Evolutionary conservation across 2,113 vertebrate genomes (phyloP).

Genomic region (Formicarius rufipectus): DNA sequence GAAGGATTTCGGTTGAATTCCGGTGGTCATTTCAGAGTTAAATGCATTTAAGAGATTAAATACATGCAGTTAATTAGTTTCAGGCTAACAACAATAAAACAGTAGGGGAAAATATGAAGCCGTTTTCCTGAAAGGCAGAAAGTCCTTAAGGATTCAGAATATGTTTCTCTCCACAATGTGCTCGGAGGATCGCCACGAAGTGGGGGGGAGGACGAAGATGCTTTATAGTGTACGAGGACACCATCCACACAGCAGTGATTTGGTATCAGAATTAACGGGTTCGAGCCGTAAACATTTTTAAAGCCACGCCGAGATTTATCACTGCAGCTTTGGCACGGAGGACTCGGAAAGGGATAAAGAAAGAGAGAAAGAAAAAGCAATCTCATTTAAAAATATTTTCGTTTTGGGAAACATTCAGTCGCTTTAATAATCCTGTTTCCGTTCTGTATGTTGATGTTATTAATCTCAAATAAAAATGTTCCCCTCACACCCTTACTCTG

Average conservation of each 20-base stretch:
- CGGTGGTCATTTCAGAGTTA: neutral
- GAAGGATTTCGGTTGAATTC: neutral
- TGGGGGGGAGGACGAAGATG: neutral
- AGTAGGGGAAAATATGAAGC: neutral
- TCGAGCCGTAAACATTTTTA: neutral
- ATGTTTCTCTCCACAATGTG: neutral
- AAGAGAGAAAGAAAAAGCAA: neutral
- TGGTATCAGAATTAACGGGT: neutral
- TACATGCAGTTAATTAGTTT: neutral
- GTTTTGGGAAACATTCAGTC: slow-evolving; percentile 62
- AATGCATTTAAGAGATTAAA: neutral
- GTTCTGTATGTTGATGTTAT: slow-evolving; percentile 73
- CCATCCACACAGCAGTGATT: neutral
- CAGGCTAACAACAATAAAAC: neutral
- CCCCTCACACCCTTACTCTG: slow-evolving; percentile 60
- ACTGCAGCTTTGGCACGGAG: neutral
- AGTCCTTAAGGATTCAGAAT: neutral
- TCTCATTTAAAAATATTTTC: slow-evolving; percentile 68
- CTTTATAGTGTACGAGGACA: neutral
- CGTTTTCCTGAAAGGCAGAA: neutral
- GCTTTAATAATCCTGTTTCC: slow-evolving; percentile 59
- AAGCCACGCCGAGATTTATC: slow-evolving; percentile 23
- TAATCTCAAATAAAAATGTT: slow-evolving; percentile 84
- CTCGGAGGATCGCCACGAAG: neutral
- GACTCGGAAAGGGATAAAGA: neutral